Conservation (phyloP, 1,140 invertebrate species). For the Trichonephila clavata region DNA sequence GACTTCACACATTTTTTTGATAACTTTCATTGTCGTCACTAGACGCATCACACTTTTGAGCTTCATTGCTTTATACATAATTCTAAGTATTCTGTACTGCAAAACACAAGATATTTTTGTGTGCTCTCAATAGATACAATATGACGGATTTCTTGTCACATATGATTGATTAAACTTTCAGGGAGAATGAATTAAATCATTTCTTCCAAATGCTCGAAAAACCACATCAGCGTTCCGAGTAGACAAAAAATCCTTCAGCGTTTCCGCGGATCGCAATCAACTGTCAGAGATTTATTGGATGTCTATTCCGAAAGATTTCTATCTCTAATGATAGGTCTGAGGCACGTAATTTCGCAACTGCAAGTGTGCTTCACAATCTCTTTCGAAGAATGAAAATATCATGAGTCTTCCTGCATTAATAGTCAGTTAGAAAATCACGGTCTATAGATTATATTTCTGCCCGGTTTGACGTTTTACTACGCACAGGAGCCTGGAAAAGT, state of each 20-base stretch:
- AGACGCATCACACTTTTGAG: too few relatives aligned
- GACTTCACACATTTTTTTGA: too few relatives aligned
- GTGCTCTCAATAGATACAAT: too few relatives aligned
- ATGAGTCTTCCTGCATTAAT: not conserved
- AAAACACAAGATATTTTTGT: too few relatives aligned
- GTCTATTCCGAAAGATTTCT: slow-evolving; percentile 29
- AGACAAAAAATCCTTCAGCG: not conserved
- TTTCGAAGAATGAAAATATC: slow-evolving; percentile 31
- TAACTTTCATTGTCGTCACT: too few relatives aligned
- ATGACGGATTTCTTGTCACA: too few relatives aligned
- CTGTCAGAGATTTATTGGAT: slow-evolving; percentile 40
- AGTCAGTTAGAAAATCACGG: not conserved
- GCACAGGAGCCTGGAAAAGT: not conserved
- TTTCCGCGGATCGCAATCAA: not conserved
- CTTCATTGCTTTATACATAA: too few relatives aligned
- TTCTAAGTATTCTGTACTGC: too few relatives aligned
- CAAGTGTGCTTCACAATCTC: not conserved
- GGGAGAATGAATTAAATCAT: too few relatives aligned
- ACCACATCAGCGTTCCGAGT: too few relatives aligned
- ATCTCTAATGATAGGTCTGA: slow-evolving; percentile 44
- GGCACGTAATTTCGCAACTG: slow-evolving; percentile 31
- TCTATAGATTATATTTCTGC: not conserved
- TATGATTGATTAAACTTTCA: too few relatives aligned
- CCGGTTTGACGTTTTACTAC: not conserved
- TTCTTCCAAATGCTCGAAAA: too few relatives aligned